Evolutionary conservation across 1,140 invertebrate genomes (phyloP), one percentile per base, ranked within the genome.

Genomic region (Hylyphantes graminicola): DNA sequence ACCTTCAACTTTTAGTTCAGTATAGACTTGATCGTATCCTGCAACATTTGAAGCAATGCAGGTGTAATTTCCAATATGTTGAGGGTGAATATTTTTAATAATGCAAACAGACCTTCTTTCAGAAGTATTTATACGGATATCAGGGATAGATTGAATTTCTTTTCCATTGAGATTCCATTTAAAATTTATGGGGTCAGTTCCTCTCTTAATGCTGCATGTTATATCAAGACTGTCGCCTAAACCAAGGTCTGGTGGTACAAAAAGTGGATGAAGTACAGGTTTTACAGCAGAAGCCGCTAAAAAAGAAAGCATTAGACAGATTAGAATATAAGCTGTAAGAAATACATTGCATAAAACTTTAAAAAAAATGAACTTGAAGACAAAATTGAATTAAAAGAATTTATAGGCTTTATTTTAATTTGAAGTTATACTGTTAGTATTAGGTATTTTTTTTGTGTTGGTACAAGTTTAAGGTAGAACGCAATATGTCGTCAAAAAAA

Each of bases 1-100:
- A 87, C 86, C 86, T 85, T 87, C 85, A 12, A 86, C 85, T 72
- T 72, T 76, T 7, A 88, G 76, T 50, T 85, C 68, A 54, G 87
- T 86, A 15, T 86, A 68, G 63, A 86, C 75, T 73, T 83, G 82
- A 19, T 85, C 85, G 48, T 70, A 80, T 5, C 84, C 84, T 8
- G 64, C 81, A 17, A 8, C 13, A 57, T 85, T 85, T 51, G 57
- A 73, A 15, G 68, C 84, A 48, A 19, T 80, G 21, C 84, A 85
- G 15, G 65, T 78, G 51, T 85, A 85, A 50, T 85, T 85, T 59
- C 84, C 84, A 7, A 86, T 81, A 63, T 88, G 80, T 13, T 76
- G 63, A 12, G n/a, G 10, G 12, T 48, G 13, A 15, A 86, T 73
- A 6, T 72, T 79, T 51, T 85, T 61, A 17, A 85, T 84, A 4